Evolutionary conservation across 2,888 invertebrate species (phyloP).

Genomic region (Drosophila incognita): DNA sequence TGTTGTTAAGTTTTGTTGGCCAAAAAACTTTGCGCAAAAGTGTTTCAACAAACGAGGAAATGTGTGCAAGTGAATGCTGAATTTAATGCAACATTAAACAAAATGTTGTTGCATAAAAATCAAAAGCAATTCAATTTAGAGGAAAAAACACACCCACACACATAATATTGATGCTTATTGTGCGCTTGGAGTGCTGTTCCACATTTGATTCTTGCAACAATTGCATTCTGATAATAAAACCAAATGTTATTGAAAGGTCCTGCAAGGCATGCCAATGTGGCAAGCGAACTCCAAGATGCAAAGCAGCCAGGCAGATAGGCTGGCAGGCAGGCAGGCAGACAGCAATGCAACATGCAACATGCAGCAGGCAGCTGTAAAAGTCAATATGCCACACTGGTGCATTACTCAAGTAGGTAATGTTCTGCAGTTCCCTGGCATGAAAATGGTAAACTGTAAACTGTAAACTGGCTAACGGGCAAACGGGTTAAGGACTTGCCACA

Average conservation of each 20-base stretch:
- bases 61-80: slow-evolving; percentile 34
- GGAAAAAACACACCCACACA: background rate
- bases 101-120: slow-evolving; percentile 52
- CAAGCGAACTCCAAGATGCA: slow-evolving; percentile 16
- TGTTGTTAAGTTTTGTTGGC: slow-evolving; percentile 71
- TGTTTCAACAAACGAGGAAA: slow-evolving; percentile 27
- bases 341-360: slow-evolving; percentile 11
- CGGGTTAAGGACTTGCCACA: slow-evolving; percentile 34
- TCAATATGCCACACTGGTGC: slow-evolving; percentile 68
- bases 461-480: slow-evolving; percentile 18
- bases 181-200: slow-evolving; percentile 29
- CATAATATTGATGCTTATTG: slow-evolving; percentile 64
- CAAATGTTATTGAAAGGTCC: slow-evolving; percentile 69
- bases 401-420: slow-evolving; percentile 71
- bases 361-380: slow-evolving; percentile 47
- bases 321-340: slow-evolving; percentile 9
- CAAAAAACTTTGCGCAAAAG: slow-evolving; percentile 60
- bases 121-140: slow-evolving; percentile 66
- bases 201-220: slow-evolving; percentile 57
- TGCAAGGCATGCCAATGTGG: slow-evolving; percentile 18
- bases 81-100: slow-evolving; percentile 53
- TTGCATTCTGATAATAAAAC: slow-evolving; percentile 71
- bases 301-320: slow-evolving; percentile 6
- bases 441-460: slow-evolving; percentile 45
- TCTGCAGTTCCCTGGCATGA: slow-evolving; percentile 40